Percentiles rank a stretch among this genome's conserved stretches.
phyloP scores from a whole-genome alignment of 2,888 invertebrate species.

The Ochropleura plecta region DNA sequence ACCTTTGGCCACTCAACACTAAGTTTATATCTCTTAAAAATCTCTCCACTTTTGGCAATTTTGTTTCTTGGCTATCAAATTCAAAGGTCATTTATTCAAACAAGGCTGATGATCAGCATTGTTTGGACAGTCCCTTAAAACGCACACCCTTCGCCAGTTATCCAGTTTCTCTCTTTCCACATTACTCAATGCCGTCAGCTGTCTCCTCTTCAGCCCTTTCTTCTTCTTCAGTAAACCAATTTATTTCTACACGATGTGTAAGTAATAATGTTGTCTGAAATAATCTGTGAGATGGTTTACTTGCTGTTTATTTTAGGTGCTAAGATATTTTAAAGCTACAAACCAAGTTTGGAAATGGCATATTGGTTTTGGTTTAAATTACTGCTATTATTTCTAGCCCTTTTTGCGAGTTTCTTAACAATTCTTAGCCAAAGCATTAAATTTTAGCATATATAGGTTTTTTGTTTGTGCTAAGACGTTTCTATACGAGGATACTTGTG shows the following conservation, averaged over 20 bases:
- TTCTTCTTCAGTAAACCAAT: background rate
- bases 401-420: background rate
- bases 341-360: constrained; percentile 10
- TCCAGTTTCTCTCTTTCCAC: too few relatives aligned
- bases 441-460: background rate
- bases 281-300: constrained; percentile 17
- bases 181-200: too few relatives aligned
- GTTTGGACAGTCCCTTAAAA: too few relatives aligned
- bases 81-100: too few relatives aligned
- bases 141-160: too few relatives aligned
- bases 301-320: constrained; percentile 15
- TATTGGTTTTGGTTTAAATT: constrained; percentile 17
- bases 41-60: too few relatives aligned
- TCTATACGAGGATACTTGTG: background rate
- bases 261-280: constrained; percentile 23
- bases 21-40: too few relatives aligned
- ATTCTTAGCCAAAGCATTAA: background rate
- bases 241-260: constrained; percentile 12
- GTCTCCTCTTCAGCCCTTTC: too few relatives aligned
- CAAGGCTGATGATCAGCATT: too few relatives aligned
- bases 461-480: background rate
- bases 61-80: too few relatives aligned
- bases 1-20: too few relatives aligned
- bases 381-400: background rate
- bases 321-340: constrained; percentile 3